phyloP scores from a whole-genome alignment of 2,113 vertebrate species.

The Mionectes macconnelli region DNA sequence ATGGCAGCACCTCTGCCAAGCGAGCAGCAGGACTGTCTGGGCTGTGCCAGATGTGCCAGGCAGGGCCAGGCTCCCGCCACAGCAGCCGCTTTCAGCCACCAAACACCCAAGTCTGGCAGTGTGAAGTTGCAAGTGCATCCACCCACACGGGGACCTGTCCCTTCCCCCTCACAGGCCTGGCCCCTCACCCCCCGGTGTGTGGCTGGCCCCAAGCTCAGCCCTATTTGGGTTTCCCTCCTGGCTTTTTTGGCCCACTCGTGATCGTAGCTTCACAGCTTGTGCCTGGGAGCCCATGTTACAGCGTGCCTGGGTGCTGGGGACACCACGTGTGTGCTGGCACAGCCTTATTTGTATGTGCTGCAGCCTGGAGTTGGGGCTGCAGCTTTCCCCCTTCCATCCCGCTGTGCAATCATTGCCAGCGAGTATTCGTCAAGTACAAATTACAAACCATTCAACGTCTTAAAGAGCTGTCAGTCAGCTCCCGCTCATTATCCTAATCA shows the following conservation, averaged over 20 bases:
- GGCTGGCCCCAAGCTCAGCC: neutral
- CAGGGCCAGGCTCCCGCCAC: neutral
- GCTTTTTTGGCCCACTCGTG: neutral
- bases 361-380: constrained; percentile 35
- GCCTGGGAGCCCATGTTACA: neutral
- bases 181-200: accelerated
- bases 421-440: constrained; percentile 52
- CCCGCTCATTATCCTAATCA: constrained; percentile 62
- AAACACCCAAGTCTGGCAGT: neutral
- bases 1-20: neutral
- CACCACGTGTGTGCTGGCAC: neutral
- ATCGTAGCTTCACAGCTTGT: neutral
- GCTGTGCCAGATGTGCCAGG: neutral
- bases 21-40: neutral
- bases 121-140: neutral
- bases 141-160: neutral
- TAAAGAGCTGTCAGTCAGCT: constrained; percentile 59
- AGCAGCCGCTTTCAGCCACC: neutral
- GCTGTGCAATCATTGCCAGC: constrained; percentile 50
- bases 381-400: constrained; percentile 17
- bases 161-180: neutral
- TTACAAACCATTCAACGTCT: constrained; percentile 48
- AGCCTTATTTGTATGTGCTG: constrained; percentile 57
- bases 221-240: neutral
- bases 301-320: accelerated